Percentiles rank a stretch among this genome's conserved stretches.
phyloP scores from a whole-genome alignment of 2,113 vertebrate genomes.

The Menura novaehollandiae region DNA sequence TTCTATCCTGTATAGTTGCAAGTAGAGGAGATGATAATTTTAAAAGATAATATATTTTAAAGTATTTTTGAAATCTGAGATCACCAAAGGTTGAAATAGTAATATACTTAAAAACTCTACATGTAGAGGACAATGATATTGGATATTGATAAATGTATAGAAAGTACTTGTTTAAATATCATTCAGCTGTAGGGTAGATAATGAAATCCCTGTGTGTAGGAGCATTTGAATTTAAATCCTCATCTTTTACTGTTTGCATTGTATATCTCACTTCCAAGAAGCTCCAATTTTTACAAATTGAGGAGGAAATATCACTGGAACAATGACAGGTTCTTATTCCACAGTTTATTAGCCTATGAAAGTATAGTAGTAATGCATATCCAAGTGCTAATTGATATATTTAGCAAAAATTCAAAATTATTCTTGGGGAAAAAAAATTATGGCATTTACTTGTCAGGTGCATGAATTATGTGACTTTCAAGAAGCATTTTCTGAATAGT shows the following conservation, averaged over 20 bases:
- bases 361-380: background rate
- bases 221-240: background rate
- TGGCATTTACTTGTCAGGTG: background rate
- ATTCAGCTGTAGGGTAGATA: background rate
- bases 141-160: background rate
- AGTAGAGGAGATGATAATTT: background rate
- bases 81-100: background rate
- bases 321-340: background rate
- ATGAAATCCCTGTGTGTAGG: background rate
- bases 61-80: background rate
- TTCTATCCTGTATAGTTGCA: background rate
- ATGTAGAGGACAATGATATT: background rate
- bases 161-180: background rate
- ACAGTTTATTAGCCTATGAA: background rate
- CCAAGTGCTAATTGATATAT: background rate
- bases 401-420: background rate
- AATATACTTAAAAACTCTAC: background rate
- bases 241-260: background rate
- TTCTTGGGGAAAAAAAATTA: background rate
- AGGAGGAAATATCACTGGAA: background rate
- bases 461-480: background rate
- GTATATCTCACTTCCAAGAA: background rate
- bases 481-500: background rate
- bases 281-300: background rate
- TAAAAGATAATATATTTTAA: background rate